Evolutionary conservation across 2,113 vertebrate species (phyloP).

Genomic region (Loxodonta africana): DNA sequence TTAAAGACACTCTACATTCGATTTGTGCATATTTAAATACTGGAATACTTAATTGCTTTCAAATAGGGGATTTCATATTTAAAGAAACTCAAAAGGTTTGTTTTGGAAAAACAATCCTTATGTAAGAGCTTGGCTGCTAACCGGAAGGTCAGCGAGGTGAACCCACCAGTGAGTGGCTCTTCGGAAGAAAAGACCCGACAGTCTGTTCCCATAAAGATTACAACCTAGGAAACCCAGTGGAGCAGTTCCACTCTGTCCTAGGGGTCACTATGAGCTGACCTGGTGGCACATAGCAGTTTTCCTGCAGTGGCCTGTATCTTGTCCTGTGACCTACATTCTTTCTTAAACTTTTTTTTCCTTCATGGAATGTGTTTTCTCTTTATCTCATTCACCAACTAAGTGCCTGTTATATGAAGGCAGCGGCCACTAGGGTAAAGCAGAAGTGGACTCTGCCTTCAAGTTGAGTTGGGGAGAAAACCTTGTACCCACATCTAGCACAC

Average conservation of each 20-base stretch:
- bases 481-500: not conserved
- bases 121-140: not conserved
- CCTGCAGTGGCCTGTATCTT: not conserved
- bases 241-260: not conserved
- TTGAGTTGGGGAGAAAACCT: not conserved
- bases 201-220: not conserved
- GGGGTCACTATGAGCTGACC: not conserved
- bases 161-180: not conserved
- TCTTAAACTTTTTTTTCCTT: not conserved
- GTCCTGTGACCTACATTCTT: not conserved
- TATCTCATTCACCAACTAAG: not conserved
- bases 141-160: not conserved
- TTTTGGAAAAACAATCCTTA: conserved; percentile 16
- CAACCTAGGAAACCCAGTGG: not conserved
- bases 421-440: not conserved
- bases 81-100: conserved; percentile 3
- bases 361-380: not conserved
- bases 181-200: not conserved
- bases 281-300: not conserved
- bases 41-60: conserved; percentile 23
- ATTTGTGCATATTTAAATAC: not conserved
- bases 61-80: not conserved
- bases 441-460: not conserved
- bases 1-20: not conserved
- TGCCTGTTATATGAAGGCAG: not conserved